A percentile compares a stretch with the other conserved stretches of the same genome.
These are phyloP conservation scores for Taphrorychus bicolor DNA, from an alignment of 2,888 invertebrate species.

Conservation along the genomic window DNA sequence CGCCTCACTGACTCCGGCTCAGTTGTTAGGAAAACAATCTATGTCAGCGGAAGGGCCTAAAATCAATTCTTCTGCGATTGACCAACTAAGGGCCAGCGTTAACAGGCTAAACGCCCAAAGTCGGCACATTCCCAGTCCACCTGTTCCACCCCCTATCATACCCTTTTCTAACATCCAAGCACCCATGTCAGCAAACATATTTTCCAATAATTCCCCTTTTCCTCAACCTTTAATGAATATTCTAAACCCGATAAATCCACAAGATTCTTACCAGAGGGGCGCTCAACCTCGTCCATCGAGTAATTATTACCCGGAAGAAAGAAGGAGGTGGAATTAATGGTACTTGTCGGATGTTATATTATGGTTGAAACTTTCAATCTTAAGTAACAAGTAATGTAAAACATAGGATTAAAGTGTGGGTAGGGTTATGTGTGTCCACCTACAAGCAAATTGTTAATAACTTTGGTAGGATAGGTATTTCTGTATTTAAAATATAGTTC, in stretches of 20 bases:
- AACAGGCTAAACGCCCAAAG: slow-evolving; percentile 9
- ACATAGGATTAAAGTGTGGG: no score
- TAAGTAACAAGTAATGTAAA: no score
- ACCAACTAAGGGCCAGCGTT: slow-evolving; percentile 1
- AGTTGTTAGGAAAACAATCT: slow-evolving; percentile 51
- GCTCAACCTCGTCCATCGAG: not conserved
- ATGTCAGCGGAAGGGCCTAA: not conserved
- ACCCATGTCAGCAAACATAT: no score
- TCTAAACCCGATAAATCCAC: no score
- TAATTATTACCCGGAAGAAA: slow-evolving; percentile 7
- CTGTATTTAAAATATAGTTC: not conserved
- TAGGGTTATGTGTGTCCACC: no score
- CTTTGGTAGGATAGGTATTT: not conserved
- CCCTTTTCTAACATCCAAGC: no score
- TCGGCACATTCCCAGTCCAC: slow-evolving; percentile 18
- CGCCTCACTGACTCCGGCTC: slow-evolving; percentile 57
- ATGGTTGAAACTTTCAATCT: no score
- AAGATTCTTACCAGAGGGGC: no score
- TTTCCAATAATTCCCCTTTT: not conserved
- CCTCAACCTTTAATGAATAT: not conserved
- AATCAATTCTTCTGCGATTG: not conserved
- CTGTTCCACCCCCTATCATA: slow-evolving; percentile 8
- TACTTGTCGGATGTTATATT: not conserved
- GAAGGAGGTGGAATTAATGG: slow-evolving; percentile 1
- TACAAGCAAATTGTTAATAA: not conserved